Conservation (phyloP, 35 echinoderm and acorn worm species). For the Stichopus chloronotus region DNA sequence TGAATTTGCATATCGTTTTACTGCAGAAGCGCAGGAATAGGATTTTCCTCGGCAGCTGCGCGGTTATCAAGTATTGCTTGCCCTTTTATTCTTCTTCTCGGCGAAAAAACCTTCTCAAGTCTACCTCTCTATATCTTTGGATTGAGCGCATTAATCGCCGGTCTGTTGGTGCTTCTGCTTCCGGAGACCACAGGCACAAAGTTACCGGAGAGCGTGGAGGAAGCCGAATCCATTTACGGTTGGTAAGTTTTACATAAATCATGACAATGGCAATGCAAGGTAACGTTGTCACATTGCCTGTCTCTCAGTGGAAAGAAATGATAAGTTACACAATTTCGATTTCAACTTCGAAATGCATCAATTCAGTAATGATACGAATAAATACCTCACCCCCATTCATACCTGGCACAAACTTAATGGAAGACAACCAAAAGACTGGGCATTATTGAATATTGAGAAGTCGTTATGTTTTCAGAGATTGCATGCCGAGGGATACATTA, state of each 20-base stretch:
- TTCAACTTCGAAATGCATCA: neutral
- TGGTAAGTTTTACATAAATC: constrained; percentile 35
- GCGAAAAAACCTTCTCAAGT: neutral
- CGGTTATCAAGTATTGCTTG: constrained; percentile 20
- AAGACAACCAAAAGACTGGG: no score
- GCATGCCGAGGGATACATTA: no score
- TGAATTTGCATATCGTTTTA: neutral
- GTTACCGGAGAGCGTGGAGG: constrained; percentile 60
- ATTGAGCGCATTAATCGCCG: constrained; percentile 9
- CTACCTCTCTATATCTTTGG: constrained; percentile 33
- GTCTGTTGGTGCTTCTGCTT: constrained; percentile 39
- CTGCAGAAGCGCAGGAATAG: constrained; percentile 49
- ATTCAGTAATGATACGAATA: no score
- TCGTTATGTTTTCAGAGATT: no score
- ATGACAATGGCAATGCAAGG: neutral
- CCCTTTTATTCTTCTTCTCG: constrained; percentile 43
- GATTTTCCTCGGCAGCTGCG: constrained; percentile 33
- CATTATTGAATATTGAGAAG: no score
- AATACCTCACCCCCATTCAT: no score
- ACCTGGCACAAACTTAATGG: no score
- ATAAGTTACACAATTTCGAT: neutral
- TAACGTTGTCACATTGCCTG: neutral
- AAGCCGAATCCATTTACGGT: constrained; percentile 41
- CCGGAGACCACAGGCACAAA: constrained; percentile 42
- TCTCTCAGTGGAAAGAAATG: neutral